Evolutionary conservation across 2,888 invertebrate species (phyloP).

Genomic region (Orthosia gracilis): DNA sequence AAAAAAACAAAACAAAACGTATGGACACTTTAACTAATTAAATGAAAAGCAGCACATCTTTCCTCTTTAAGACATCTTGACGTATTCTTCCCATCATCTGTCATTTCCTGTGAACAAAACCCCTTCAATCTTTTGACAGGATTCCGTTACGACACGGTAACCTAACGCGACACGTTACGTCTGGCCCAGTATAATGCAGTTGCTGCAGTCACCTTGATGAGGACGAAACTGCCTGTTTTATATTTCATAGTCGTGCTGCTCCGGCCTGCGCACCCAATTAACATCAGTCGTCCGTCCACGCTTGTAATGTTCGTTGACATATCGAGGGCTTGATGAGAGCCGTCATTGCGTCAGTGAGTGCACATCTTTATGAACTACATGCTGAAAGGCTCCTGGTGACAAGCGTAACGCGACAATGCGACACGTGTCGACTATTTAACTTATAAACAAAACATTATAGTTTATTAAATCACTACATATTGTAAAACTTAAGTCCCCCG

Average conservation of each 20-base stretch:
- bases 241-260: conserved; percentile 82
- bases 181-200: conserved; percentile 74
- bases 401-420: neutral
- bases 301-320: conserved; percentile 86
- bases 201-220: conserved; percentile 66
- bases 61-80: conserved; percentile 37
- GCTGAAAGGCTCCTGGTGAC: conserved; percentile 33
- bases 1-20: neutral
- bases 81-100: conserved; percentile 73
- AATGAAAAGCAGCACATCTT: conserved; percentile 24
- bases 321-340: conserved; percentile 84
- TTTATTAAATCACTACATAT: too few species aligned
- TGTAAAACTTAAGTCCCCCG: too few species aligned
- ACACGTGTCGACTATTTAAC: neutral
- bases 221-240: conserved; percentile 76
- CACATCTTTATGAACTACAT: conserved; percentile 78
- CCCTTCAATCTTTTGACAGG: conserved; percentile 66
- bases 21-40: neutral
- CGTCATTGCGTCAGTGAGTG: conserved; percentile 56
- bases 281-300: conserved; percentile 83
- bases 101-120: conserved; percentile 73
- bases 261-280: conserved; percentile 87
- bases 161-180: conserved; percentile 70
- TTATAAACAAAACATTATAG: too few species aligned
- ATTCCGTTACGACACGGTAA: conserved; percentile 64